Percentiles rank a stretch among this genome's conserved stretches.
phyloP scores from a whole-genome alignment of 2,113 vertebrate species.

The Piaya cayana region DNA sequence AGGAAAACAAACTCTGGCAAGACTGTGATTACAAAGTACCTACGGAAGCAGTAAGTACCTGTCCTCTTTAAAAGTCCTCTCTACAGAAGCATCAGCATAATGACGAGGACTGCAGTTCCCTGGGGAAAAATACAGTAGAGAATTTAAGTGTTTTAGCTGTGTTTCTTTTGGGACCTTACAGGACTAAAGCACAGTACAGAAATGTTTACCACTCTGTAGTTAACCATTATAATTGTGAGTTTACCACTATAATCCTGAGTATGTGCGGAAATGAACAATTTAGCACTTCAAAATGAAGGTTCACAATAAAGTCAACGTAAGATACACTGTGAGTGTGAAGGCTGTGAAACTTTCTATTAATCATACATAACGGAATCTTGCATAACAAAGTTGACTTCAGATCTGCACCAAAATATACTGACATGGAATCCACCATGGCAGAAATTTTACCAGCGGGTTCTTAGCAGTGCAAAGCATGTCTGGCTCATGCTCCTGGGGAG shows the following conservation, averaged over 20 bases:
- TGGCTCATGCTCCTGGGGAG: not conserved
- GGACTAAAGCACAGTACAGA: not conserved
- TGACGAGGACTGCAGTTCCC: not conserved
- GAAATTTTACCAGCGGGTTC: not conserved
- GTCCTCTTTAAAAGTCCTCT: not conserved
- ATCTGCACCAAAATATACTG: not conserved
- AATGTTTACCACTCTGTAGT: not conserved
- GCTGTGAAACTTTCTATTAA: not conserved
- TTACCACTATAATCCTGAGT: not conserved
- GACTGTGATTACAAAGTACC: conserved; percentile 79
- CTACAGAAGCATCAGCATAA: not conserved
- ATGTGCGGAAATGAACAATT: not conserved
- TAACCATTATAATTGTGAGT: not conserved
- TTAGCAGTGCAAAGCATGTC: not conserved
- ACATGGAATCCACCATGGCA: not conserved
- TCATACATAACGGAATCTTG: not conserved
- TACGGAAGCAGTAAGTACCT: conserved; percentile 71
- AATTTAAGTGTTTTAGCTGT: not conserved
- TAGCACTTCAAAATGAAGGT: not conserved
- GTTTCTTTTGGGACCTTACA: not conserved
- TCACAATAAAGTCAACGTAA: not conserved
- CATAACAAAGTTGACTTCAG: not conserved
- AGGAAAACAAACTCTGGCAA: conserved; percentile 77
- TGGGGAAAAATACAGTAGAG: not conserved
- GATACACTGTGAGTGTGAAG: not conserved